Base-by-base conservation (phyloP, 2,113 vertebrate species). In the Epinephelus lanceolatus region DNA sequence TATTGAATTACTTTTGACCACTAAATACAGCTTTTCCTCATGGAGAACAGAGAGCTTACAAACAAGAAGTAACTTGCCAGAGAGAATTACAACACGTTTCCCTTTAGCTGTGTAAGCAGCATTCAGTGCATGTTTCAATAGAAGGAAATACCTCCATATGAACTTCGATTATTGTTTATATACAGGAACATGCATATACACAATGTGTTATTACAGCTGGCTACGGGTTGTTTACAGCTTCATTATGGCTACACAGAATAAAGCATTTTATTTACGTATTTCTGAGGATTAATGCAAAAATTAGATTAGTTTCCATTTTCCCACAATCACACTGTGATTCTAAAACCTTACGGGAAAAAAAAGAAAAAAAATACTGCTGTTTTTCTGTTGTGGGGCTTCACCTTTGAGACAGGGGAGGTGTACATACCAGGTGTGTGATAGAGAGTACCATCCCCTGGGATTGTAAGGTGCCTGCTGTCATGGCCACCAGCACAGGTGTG, bases 351-450 rank as follows among this genome's bases (percentile, higher is more conserved):
- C n/a, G 19, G 19, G 23, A 55, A 56, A 25, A 61, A 33, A 52
- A 33, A 52, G 62, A 63, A 70, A 49, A 62, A 80, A 68, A 47
- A 65, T 60, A 60, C 56, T 51, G 61, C 66, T 86, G 87, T 88
- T 91, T 89, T 91, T 84, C 80, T 90, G 80, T 62, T 81, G 71
- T 87, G 80, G 82, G 75, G 21, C 33, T 72, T 89, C 90, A 90
- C 88, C 88, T 84, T 42, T 84, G 85, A 83, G 89, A 71, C 82
- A 23, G 17, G 78, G 81, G 71, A 83, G 83, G 71, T 80, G 81
- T 52, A 77, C 84, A 85, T 88, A 90, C 85, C 92, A 93, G 93
- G 90, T 94, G 93, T 90, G 83, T 72, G 86, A 87, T 60, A 47
- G 74, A 86, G 80, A 88, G 67, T 12, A 67, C 27, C 45, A 19